Evolutionary conservation across 2,113 vertebrate species (phyloP).

Genomic region (Suricata suricatta): DNA sequence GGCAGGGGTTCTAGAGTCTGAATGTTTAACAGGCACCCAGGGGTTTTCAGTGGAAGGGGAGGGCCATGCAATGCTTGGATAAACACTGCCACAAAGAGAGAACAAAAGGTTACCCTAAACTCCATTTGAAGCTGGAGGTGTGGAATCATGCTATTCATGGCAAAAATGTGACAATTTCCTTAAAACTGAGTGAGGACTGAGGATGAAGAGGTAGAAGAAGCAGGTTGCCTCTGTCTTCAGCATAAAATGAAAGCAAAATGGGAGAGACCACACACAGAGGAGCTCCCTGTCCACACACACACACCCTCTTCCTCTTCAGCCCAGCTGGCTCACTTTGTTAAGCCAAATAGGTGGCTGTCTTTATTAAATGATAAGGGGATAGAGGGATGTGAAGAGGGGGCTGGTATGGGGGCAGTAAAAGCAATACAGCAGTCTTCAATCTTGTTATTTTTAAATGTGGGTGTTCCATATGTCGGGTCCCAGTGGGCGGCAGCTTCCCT

Average conservation of each 20-base stretch:
- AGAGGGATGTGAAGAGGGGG: conserved; percentile 22
- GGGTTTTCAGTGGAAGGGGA: background rate
- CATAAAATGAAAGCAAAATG: background rate
- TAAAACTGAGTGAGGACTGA: background rate
- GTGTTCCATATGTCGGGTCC: conserved; percentile 33
- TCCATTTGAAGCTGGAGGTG: background rate
- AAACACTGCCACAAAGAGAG: background rate
- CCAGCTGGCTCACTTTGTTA: background rate
- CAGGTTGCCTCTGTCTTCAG: background rate
- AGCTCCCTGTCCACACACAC: background rate
- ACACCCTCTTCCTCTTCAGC: background rate
- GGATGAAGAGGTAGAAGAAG: background rate
- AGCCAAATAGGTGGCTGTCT: conserved; percentile 51
- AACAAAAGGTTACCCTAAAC: background rate
- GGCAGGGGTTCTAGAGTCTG: background rate
- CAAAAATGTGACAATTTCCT: background rate
- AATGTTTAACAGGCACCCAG: background rate
- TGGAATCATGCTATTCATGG: background rate
- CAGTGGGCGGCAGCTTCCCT: background rate
- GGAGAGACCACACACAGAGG: conserved; percentile 25
- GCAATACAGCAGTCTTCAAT: background rate
- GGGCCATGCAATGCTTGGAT: too few relatives aligned
- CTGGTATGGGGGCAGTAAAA: conserved; percentile 8
- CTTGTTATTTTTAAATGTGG: conserved; percentile 60
- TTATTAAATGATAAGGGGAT: conserved; percentile 43